These are phyloP conservation scores for Magallana angulata DNA, from an alignment of 1,140 invertebrate genomes.

Conservation along the genomic window DNA sequence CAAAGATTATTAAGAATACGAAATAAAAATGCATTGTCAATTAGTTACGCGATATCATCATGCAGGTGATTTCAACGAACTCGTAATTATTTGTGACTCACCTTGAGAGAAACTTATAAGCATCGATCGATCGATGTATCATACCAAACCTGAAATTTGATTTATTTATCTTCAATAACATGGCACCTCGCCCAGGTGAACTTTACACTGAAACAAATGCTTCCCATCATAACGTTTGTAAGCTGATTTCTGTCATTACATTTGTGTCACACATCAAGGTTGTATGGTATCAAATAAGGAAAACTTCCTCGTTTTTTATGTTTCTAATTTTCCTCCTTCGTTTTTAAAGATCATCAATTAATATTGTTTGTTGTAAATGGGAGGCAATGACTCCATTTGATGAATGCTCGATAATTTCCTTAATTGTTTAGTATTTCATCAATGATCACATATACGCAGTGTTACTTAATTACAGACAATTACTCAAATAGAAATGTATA, in stretches of 20 bases:
- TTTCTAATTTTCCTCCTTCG: neutral
- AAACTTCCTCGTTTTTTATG: neutral
- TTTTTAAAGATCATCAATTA: conserved; percentile 14
- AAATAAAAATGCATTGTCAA: neutral
- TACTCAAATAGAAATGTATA: too few relatives aligned
- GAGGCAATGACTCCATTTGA: too few relatives aligned
- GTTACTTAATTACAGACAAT: too few relatives aligned
- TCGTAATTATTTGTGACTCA: conserved; percentile 1
- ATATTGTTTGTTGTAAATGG: neutral
- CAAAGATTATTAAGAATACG: neutral
- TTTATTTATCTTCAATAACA: conserved; percentile 14
- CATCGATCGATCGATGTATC: conserved; percentile 30
- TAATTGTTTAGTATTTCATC: too few relatives aligned
- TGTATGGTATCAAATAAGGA: neutral
- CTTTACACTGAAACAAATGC: neutral
- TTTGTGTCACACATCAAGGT: neutral
- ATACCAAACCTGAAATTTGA: neutral
- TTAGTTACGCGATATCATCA: conserved; percentile 4
- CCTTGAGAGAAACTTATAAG: neutral
- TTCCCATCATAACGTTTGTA: neutral
- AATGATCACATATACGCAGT: too few relatives aligned
- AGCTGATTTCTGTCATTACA: neutral
- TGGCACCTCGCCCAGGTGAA: conserved; percentile 16
- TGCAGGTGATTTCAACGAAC: neutral
- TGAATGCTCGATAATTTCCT: too few relatives aligned